These are phyloP conservation scores for Phyllotreta cruciferae DNA, from an alignment of 2,888 invertebrate species.

Conservation along the genomic window DNA sequence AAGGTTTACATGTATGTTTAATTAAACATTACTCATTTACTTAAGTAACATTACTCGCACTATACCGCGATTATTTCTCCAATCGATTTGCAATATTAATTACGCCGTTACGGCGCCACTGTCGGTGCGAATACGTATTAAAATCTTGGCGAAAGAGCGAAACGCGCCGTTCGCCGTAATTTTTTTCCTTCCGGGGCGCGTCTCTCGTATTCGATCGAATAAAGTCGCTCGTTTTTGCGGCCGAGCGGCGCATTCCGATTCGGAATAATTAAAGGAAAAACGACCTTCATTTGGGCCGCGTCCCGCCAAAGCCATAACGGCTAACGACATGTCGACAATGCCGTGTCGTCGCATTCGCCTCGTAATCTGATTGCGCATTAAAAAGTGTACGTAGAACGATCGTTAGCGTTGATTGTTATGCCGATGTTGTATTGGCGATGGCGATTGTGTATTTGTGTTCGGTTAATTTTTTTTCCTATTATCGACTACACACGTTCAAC, in stretches of 20 bases:
- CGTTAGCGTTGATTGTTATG: conserved; percentile 50
- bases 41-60: too few relatives aligned
- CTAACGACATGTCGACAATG: conserved; percentile 45
- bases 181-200: conserved; percentile 37
- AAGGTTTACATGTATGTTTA: too few relatives aligned
- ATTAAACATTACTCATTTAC: too few relatives aligned
- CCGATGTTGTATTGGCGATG: conserved; percentile 41
- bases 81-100: too few relatives aligned
- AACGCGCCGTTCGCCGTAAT: conserved; percentile 34
- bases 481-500: too few relatives aligned
- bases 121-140: conserved; percentile 1
- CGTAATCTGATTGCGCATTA: conserved; percentile 50
- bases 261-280: conserved; percentile 42
- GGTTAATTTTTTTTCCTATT: too few relatives aligned
- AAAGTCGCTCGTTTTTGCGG: conserved; percentile 36
- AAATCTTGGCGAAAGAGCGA: conserved; percentile 31
- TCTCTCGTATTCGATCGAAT: conserved; percentile 29
- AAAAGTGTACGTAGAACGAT: conserved; percentile 50
- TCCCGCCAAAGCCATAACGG: conserved; percentile 41
- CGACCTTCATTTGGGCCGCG: conserved; percentile 39
- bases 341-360: conserved; percentile 38
- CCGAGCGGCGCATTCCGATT: conserved; percentile 32
- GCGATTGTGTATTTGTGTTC: too few relatives aligned
- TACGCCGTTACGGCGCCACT: background rate
- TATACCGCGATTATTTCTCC: too few relatives aligned